These are phyloP conservation scores for Synanceia verrucosa DNA, from an alignment of 2,797 vertebrate species.

Conservation along the genomic window DNA sequence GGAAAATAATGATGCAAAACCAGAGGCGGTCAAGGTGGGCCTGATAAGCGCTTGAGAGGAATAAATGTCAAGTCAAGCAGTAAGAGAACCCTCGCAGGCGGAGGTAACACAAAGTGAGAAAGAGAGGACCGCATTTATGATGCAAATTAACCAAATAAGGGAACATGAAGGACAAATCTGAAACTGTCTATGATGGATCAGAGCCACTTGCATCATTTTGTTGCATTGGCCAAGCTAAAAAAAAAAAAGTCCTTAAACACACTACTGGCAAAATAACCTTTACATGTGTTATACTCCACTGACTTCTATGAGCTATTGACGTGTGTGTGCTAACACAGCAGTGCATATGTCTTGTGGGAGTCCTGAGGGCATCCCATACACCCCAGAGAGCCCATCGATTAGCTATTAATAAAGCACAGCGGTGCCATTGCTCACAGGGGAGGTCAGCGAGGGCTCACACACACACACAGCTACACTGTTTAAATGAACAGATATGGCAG, in stretches of 20 bases:
- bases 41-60: conserved; percentile 63
- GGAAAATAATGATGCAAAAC: conserved; percentile 76
- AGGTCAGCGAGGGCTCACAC: conserved; percentile 59
- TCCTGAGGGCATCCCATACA: conserved; percentile 72
- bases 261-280: conserved; percentile 26
- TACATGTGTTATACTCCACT: conserved; percentile 30
- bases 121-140: conserved; percentile 28
- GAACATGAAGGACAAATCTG: conserved; percentile 19
- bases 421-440: conserved; percentile 73
- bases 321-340: conserved; percentile 48
- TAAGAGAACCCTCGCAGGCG: conserved; percentile 39
- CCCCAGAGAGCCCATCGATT: conserved; percentile 83
- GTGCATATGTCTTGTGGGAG: conserved; percentile 74
- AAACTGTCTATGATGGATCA: conserved; percentile 6
- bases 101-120: conserved; percentile 36
- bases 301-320: conserved; percentile 48
- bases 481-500: conserved; percentile 22
- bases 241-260: conserved; percentile 1
- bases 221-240: conserved; percentile 17
- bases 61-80: conserved; percentile 69
- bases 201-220: conserved; percentile 16
- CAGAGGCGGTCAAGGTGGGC: conserved; percentile 64
- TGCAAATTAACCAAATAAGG: conserved; percentile 35
- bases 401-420: conserved; percentile 83
- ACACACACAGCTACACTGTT: conserved; percentile 11